These are phyloP conservation scores for Penaeus japonicus DNA, from an alignment of 1,140 invertebrate species.

Conservation along the genomic window DNA sequence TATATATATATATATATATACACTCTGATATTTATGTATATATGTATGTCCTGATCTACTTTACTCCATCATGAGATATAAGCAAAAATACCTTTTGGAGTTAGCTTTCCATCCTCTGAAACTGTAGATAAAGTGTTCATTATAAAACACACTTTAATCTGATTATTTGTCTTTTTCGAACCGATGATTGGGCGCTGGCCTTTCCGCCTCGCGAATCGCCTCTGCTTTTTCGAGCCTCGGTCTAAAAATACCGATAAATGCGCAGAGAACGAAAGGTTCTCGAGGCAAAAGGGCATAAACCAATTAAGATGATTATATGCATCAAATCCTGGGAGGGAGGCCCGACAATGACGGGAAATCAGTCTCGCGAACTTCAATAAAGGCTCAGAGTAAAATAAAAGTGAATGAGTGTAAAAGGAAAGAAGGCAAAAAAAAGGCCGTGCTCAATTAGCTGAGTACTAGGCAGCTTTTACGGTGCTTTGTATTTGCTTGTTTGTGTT, in stretches of 20 bases:
- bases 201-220: too few species aligned
- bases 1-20: background rate
- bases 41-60: background rate
- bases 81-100: background rate
- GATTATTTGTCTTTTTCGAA: too few species aligned
- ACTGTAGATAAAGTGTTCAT: background rate
- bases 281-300: too few species aligned
- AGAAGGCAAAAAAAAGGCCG: background rate
- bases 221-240: too few species aligned
- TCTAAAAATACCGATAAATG: too few species aligned
- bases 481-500: background rate
- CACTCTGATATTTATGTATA: background rate
- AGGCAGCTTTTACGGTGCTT: background rate
- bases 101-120: background rate
- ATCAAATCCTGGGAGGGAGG: background rate
- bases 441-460: background rate
- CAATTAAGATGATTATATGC: background rate
- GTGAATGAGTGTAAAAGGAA: background rate
- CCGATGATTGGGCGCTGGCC: too few species aligned
- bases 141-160: too few species aligned
- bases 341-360: background rate
- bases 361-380: too few species aligned
- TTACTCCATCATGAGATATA: too few species aligned
- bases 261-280: too few species aligned
- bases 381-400: background rate